These are phyloP conservation scores for Teinopalpus imperialis DNA, from an alignment of 2,888 invertebrate species.

Conservation along the genomic window DNA sequence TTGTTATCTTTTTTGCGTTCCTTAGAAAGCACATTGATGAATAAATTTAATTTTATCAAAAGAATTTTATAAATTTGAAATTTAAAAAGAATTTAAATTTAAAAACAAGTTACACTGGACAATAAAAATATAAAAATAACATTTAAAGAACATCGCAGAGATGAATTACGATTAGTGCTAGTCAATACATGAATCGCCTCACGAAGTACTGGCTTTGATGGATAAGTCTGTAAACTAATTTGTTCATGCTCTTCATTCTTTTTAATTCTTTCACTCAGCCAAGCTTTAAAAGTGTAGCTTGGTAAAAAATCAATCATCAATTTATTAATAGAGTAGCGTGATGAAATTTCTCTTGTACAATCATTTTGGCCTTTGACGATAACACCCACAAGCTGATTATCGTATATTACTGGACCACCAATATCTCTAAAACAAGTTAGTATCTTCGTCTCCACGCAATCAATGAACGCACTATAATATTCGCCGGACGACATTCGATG, in stretches of 20 bases:
- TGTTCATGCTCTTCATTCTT: constrained; percentile 53
- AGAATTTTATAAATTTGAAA: constrained; percentile 20
- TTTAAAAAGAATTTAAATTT: constrained; percentile 14
- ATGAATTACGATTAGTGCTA: constrained; percentile 19
- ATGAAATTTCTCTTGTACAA: constrained; percentile 59
- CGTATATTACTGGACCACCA: constrained; percentile 62
- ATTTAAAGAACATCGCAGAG: constrained; percentile 7
- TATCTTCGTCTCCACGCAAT: constrained; percentile 69
- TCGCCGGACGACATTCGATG: constrained; percentile 35
- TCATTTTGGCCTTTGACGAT: constrained; percentile 53
- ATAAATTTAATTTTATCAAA: constrained; percentile 9
- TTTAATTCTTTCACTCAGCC: constrained; percentile 63
- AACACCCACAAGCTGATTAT: constrained; percentile 63
- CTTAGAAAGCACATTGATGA: not conserved
- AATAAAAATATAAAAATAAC: constrained; percentile 16
- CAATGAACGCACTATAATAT: constrained; percentile 50
- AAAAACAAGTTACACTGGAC: constrained; percentile 13
- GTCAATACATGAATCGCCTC: constrained; percentile 40
- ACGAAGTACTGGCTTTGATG: constrained; percentile 41
- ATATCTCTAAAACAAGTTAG: constrained; percentile 64
- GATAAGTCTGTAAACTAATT: constrained; percentile 45
- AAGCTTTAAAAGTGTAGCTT: constrained; percentile 58
- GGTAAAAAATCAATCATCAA: constrained; percentile 56
- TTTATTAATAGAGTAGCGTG: constrained; percentile 59
- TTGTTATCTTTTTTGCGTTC: too few species aligned